Percentiles rank a stretch among this genome's conserved stretches.
These are phyloP conservation scores for Diaprepes abbreviatus DNA, from an alignment of 2,888 invertebrate species.

Conservation along the genomic window DNA sequence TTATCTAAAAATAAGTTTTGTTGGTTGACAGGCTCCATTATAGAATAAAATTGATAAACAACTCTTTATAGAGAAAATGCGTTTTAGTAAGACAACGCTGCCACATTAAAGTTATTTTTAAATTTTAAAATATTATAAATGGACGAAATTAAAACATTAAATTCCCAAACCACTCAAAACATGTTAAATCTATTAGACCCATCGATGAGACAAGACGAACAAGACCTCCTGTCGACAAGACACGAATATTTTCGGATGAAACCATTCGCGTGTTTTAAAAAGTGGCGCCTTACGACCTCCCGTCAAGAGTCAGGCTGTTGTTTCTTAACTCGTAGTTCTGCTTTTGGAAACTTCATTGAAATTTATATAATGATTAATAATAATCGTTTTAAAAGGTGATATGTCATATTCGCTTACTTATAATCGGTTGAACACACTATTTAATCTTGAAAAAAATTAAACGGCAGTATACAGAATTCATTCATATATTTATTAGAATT, in stretches of 20 bases:
- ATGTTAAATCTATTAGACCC: conserved; percentile 20
- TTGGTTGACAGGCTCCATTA: no score
- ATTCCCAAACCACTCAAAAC: conserved; percentile 9
- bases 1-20: no score
- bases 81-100: no score
- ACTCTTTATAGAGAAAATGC: no score
- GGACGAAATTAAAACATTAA: conserved; percentile 17
- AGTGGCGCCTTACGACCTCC: conserved; percentile 37
- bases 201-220: conserved; percentile 27
- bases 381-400: no score
- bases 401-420: no score
- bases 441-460: no score
- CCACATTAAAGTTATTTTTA: no score
- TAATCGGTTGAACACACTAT: no score
- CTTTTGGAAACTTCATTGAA: conserved; percentile 14
- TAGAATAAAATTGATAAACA: no score
- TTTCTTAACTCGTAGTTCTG: conserved; percentile 19
- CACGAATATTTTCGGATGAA: conserved; percentile 38
- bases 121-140: conserved; percentile 16
- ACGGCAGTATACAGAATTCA: no score
- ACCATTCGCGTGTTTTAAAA: conserved; percentile 36
- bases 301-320: conserved; percentile 20
- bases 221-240: conserved; percentile 28
- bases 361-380: conserved; percentile 29
- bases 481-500: no score